These are phyloP conservation scores for Xiphophorus couchianus DNA, from an alignment of 2,113 vertebrate species.

Conservation along the genomic window DNA sequence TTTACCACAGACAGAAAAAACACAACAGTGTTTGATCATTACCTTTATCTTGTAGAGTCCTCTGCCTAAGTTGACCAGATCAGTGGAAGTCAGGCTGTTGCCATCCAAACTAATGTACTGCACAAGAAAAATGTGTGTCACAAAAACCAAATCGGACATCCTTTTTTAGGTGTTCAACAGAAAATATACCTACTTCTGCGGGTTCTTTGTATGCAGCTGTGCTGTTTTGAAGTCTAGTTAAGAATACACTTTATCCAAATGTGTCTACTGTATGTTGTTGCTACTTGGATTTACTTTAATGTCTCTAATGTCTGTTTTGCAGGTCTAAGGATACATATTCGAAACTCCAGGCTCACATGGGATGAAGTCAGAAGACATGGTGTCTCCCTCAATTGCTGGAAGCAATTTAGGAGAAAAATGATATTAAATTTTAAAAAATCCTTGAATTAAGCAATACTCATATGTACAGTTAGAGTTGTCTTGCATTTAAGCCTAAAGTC, in stretches of 20 bases:
- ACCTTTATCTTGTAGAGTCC: slow-evolving; percentile 97
- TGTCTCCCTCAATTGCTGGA: slow-evolving; percentile 93
- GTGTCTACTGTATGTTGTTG: neutral
- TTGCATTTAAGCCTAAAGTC: neutral
- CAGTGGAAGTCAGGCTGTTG: slow-evolving; percentile 87
- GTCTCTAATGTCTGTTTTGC: neutral
- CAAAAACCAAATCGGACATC: neutral
- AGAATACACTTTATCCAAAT: slow-evolving; percentile 32
- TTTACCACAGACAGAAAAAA: slow-evolving; percentile 17
- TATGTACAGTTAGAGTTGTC: neutral
- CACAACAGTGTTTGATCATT: slow-evolving; percentile 42
- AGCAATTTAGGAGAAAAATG: slow-evolving; percentile 1
- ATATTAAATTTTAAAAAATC: neutral
- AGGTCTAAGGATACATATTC: slow-evolving; percentile 91
- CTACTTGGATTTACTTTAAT: neutral
- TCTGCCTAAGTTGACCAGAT: slow-evolving; percentile 90
- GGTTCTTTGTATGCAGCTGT: slow-evolving; percentile 80
- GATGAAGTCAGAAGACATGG: slow-evolving; percentile 93
- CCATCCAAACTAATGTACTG: slow-evolving; percentile 92
- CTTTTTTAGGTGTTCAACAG: neutral
- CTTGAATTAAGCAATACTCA: slow-evolving; percentile 6
- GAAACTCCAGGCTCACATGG: slow-evolving; percentile 90
- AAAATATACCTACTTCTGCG: slow-evolving; percentile 64
- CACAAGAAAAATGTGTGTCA: slow-evolving; percentile 49
- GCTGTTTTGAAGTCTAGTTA: slow-evolving; percentile 60